A percentile compares a stretch with the other conserved stretches of the same genome.
Conservation (phyloP, 30 jellyfish, hydroid and myxozoan species). For the Hydractinia echinata region DNA sequence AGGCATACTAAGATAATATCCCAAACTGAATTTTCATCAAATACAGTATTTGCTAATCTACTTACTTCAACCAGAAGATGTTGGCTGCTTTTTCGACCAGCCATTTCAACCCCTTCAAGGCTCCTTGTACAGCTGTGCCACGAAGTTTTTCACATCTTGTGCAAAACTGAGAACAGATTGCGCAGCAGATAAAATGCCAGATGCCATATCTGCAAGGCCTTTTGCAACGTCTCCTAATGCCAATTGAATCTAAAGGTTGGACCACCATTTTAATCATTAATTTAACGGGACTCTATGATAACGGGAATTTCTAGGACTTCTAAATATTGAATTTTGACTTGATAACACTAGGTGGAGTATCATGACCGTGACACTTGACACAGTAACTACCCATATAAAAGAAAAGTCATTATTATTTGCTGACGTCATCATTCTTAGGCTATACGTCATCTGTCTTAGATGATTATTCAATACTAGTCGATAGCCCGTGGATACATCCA, state of each 20-base stretch:
- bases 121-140: background rate
- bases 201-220: constrained; percentile 47
- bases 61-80: background rate
- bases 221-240: constrained; percentile 57
- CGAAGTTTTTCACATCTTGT: background rate
- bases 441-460: too few species aligned
- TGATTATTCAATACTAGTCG: too few species aligned
- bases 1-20: background rate
- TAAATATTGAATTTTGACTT: too few species aligned
- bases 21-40: background rate
- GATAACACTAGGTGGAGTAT: too few species aligned
- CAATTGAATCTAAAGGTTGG: constrained; percentile 31
- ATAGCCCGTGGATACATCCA: too few species aligned
- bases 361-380: too few species aligned
- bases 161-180: background rate
- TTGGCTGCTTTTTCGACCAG: constrained; percentile 9
- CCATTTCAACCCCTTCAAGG: background rate
- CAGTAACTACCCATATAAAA: too few species aligned
- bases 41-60: background rate
- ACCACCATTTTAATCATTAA: too few species aligned
- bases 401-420: too few species aligned
- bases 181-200: constrained; percentile 23
- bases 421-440: too few species aligned
- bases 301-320: too few species aligned
- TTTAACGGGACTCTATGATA: too few species aligned